Base-by-base conservation (phyloP, 2,888 invertebrate genomes). In the Zaprionus bogoriensis region DNA sequence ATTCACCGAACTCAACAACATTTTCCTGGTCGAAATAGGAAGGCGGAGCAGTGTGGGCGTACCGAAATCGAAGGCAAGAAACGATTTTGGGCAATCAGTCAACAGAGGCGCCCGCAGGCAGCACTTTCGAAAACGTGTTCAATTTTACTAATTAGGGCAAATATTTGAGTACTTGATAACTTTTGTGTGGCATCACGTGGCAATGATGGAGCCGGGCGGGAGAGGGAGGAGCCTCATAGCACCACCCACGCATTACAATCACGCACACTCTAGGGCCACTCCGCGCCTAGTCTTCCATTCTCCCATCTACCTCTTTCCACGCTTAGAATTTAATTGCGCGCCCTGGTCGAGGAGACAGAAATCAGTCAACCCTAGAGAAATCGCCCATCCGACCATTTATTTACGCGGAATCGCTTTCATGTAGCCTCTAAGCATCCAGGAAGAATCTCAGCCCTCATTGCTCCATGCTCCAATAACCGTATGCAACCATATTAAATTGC, bases 71-170 rank as follows among this genome's bases (percentile, higher is more conserved):
- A 73, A 74, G 69, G 41, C 59, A 68, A 57, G 57, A 74, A 74
- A 69, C 61, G 27, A 61, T 64, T 73, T 65, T 55, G 44, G 70
- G 65, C 74, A 74, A 74, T 74, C 73, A 73, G 74, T 73, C 72
- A 73, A 63, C 73, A 67, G 42, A 14, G 32, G 32, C 38, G 20
- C 44, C 42, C 60, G 36, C 62, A 48, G 47, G 20, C 39, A 36
- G 9, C 27, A 36, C 19, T 19, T 28, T 51, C 14, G 19, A 22
- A 41, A 66, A 74, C 73, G 74, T 73, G 73, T 74, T 74, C 74
- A 74, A 73, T 73, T 73, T 69, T 74, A 74, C 73, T 73, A 73
- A 73, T 73, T 73, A 74, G 70, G 66, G 69, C 74, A 73, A 73
- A 73, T 73, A 73, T 73, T 73, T 73, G 74, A 55, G 62, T 74